A percentile compares a stretch with the other conserved stretches of the same genome.
phyloP scores from a whole-genome alignment of 1,140 invertebrate genomes.

The Scaptodrosophila lebanonensis region DNA sequence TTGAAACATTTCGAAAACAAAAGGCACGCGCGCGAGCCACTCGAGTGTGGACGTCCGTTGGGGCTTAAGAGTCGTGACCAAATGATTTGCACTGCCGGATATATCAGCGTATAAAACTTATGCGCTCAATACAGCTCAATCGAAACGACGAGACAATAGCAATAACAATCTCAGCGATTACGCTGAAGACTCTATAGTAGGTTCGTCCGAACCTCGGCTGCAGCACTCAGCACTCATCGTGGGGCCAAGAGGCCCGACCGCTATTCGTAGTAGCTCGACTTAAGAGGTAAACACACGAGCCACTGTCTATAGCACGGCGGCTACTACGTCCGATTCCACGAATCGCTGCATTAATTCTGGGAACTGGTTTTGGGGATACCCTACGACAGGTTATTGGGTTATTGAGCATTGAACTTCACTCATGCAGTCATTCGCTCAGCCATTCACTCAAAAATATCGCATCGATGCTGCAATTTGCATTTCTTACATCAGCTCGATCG shows the following conservation, averaged over 20 bases:
- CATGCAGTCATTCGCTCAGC: too few relatives aligned
- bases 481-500: slow-evolving; percentile 36
- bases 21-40: not conserved
- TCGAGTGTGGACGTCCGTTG: slow-evolving; percentile 19
- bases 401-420: slow-evolving; percentile 30
- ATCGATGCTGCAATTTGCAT: slow-evolving; percentile 51
- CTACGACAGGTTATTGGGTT: slow-evolving; percentile 6
- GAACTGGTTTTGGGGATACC: slow-evolving; percentile 44
- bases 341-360: slow-evolving; percentile 51
- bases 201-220: too few relatives aligned
- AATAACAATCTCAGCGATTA: too few relatives aligned
- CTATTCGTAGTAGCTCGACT: slow-evolving; percentile 6
- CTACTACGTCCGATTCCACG: slow-evolving; percentile 45
- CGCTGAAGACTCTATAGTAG: too few relatives aligned
- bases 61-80: slow-evolving; percentile 54
- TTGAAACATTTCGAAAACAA: slow-evolving; percentile 48
- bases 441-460: too few relatives aligned
- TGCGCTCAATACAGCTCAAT: slow-evolving; percentile 41
- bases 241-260: too few relatives aligned
- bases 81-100: slow-evolving; percentile 59
- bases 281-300: slow-evolving; percentile 50
- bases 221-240: too few relatives aligned
- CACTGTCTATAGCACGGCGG: too few relatives aligned
- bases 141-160: slow-evolving; percentile 25
- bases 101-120: slow-evolving; percentile 42